Base-by-base conservation (phyloP, 2,113 vertebrate genomes). In the Hystrix brachyura region DNA sequence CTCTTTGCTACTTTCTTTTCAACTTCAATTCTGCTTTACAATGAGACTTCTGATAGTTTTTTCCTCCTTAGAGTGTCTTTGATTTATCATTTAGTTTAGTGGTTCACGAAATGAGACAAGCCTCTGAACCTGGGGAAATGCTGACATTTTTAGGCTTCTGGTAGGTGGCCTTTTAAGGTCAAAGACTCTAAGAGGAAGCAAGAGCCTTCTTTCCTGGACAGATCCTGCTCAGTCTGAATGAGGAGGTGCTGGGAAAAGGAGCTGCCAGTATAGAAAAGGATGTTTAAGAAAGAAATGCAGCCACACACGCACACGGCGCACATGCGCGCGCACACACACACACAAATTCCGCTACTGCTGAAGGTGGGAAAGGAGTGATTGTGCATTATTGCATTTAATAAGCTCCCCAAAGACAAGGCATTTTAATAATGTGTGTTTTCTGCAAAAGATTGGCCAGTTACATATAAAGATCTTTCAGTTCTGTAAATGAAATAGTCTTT, bases 81-180 rank as follows among this genome's bases (percentile, higher is more conserved):
- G 97, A 97, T 81, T 98, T 94, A 92, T 94, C 86, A 96, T 97
- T 98, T 97, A 94, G 74, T 96, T 97, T 95, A 81, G 79, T 94
- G 79, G 94, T 78, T 97, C 95, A 90, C 96, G 87, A 95, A 93
- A 93, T 76, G 83, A 94, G 96, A 90, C 86, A 89, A 90, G 87
- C 29, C 32, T 74, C 51, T 80, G 74, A 32, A 60, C 81, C 89
- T 90, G 87, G 91, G 96, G 97, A 97, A 94, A 96, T 85, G 48
- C 94, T 97, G 96, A 93, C 94, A 93, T 94, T 97, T 95, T 96
- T 89, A 64, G 72, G 62, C 55, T 94, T 98, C 87, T 80, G 74
- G 93, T 87, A 96, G 67, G 83, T 87, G 80, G 38, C 34, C n/a
- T 97, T 97, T 93, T 91, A 93, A 96, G 90, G 96, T 97, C 92